These are phyloP conservation scores for Tiaroga cobitis DNA, from an alignment of 2,797 vertebrate species.

Conservation along the genomic window DNA sequence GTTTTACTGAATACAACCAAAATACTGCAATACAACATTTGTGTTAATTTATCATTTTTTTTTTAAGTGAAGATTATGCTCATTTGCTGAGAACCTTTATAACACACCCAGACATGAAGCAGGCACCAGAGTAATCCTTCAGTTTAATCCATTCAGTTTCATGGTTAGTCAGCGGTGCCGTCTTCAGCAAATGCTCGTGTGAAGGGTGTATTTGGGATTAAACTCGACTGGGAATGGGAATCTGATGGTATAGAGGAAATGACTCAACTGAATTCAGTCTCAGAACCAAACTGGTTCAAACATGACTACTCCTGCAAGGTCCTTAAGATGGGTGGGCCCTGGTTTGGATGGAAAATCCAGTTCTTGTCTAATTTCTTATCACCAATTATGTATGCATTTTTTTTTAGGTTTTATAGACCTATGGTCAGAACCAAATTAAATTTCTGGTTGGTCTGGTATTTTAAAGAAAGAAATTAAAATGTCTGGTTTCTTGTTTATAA, in stretches of 20 bases:
- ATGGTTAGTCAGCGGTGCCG: not conserved
- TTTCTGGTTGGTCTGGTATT: not conserved
- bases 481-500: not conserved
- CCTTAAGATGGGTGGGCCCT: not conserved
- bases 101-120: constrained; percentile 14
- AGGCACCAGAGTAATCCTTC: constrained; percentile 2
- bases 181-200: not conserved
- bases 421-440: not conserved
- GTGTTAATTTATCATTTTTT: not conserved
- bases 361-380: not conserved
- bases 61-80: not conserved
- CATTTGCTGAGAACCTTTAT: not conserved
- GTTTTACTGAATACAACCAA: not conserved
- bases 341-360: not conserved
- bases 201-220: not conserved
- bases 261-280: constrained; percentile 12
- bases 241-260: not conserved
- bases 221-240: not conserved
- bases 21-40: not conserved
- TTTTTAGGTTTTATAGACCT: not conserved
- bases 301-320: not conserved
- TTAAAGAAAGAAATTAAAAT: not conserved
- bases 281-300: not conserved
- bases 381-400: not conserved
- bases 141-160: not conserved